Base-by-base conservation (phyloP, 2,888 invertebrate species). In the Tetheella fluctuosa region DNA sequence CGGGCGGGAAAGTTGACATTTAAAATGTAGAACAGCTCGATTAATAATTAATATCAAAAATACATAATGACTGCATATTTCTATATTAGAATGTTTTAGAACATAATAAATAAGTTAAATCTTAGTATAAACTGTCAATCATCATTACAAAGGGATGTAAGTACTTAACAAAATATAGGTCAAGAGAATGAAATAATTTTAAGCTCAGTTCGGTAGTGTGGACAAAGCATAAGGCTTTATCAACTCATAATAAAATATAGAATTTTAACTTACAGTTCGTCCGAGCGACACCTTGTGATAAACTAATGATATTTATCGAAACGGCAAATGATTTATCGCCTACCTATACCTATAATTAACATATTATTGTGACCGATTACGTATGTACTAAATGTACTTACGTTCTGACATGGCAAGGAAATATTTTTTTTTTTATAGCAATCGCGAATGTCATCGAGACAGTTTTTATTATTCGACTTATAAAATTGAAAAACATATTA, bases 241-340 rank as follows among this genome's bases (percentile, higher is more conserved):
- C 30, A 34, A 13, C 2, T 34, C 13, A 39, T 39, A n/a, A 39
- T n/a, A n/a, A 52, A 62, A 54, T 56, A 62, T 63, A 60, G 62
- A 61, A 64, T 55, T 63, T 60, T 65, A 58, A 76, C 85, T 88
- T 77, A 85, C 86, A 85, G 25, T 68, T 64, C 68, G 59, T 71
- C 64, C 68, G 62, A 69, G 65, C 72, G 71, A 74, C 83, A 78
- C 77, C 74, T 81, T 66, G 30, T 68, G 82, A 86, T 86, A 83
- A 83, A 88, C 86, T 87, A 79, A 71, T 48, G 37, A 20, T 5
- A 64, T 7, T 61, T 67, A 64, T 61, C 69, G 71, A 66, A 72
- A 17, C 34, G n/a, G 20, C n/a, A 67, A 67, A 63, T 65, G 69
- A 76, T 71, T 79, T 80, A 75, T 70, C 69, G n/a, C 48, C 48